Conservation (phyloP, 2,888 invertebrate genomes). For the Himalopsyche japonica region DNA sequence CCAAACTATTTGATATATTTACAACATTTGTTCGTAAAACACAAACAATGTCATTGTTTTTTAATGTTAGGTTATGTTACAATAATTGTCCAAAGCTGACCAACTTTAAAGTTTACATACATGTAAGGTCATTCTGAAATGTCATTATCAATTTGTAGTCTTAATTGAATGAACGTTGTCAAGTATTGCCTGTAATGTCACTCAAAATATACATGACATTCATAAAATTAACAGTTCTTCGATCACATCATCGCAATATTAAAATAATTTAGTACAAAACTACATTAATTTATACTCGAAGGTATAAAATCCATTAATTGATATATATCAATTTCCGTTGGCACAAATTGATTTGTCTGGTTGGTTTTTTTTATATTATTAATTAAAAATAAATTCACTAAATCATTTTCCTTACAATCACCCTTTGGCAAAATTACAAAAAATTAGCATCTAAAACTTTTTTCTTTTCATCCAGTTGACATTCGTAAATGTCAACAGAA, state of each 20-base stretch:
- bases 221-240: background rate
- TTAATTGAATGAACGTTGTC: too few species aligned
- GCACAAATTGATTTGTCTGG: background rate
- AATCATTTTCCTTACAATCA: background rate
- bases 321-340: background rate
- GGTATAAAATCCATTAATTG: background rate
- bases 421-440: constrained; percentile 1
- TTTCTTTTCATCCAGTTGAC: background rate
- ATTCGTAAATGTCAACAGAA: background rate
- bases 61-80: background rate
- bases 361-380: background rate
- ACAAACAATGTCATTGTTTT: background rate
- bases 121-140: background rate
- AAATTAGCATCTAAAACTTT: background rate
- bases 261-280: background rate
- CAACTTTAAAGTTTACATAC: background rate
- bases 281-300: background rate
- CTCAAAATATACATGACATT: background rate
- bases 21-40: background rate
- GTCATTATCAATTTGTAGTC: too few species aligned
- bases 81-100: background rate
- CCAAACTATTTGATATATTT: background rate
- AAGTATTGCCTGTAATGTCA: background rate
- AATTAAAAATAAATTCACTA: constrained; percentile 1
- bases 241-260: background rate